These are phyloP conservation scores for Syngnathus rostellatus DNA, from an alignment of 2,797 vertebrate genomes.

Conservation along the genomic window DNA sequence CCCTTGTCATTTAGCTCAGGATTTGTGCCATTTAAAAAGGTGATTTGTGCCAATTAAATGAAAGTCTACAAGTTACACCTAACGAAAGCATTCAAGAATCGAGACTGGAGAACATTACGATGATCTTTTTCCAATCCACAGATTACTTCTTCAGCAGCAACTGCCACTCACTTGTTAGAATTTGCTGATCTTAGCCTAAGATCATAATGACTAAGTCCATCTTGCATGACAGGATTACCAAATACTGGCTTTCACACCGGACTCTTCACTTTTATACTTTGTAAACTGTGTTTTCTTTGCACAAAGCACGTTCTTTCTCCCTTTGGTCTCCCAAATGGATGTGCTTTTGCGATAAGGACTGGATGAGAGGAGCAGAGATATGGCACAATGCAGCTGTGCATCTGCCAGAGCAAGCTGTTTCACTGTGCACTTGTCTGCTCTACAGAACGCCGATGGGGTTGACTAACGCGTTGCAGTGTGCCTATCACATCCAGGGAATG, in stretches of 20 bases:
- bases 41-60: slow-evolving; percentile 51
- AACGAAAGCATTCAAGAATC: slow-evolving; percentile 58
- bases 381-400: slow-evolving; percentile 55
- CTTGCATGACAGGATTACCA: slow-evolving; percentile 34
- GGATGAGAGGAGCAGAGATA: slow-evolving; percentile 61
- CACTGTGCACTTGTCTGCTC: slow-evolving; percentile 51
- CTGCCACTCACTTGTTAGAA: slow-evolving; percentile 38
- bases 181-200: slow-evolving; percentile 42
- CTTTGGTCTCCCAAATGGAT: slow-evolving; percentile 62
- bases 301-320: slow-evolving; percentile 49
- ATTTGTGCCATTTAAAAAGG: slow-evolving; percentile 47
- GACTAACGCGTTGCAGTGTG: slow-evolving; percentile 44
- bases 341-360: slow-evolving; percentile 64
- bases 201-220: slow-evolving; percentile 21
- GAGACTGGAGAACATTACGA: slow-evolving; percentile 32
- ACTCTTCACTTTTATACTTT: slow-evolving; percentile 36
- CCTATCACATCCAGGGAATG: slow-evolving; percentile 31
- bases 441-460: slow-evolving; percentile 57
- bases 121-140: slow-evolving; percentile 39
- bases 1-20: slow-evolving; percentile 36
- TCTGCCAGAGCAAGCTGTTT: slow-evolving; percentile 55
- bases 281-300: slow-evolving; percentile 32
- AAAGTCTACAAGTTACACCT: slow-evolving; percentile 38
- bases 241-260: slow-evolving; percentile 11
- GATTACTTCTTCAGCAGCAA: slow-evolving; percentile 41